phyloP scores from a whole-genome alignment of 2,888 invertebrate species.

The Thymelicus lineola region DNA sequence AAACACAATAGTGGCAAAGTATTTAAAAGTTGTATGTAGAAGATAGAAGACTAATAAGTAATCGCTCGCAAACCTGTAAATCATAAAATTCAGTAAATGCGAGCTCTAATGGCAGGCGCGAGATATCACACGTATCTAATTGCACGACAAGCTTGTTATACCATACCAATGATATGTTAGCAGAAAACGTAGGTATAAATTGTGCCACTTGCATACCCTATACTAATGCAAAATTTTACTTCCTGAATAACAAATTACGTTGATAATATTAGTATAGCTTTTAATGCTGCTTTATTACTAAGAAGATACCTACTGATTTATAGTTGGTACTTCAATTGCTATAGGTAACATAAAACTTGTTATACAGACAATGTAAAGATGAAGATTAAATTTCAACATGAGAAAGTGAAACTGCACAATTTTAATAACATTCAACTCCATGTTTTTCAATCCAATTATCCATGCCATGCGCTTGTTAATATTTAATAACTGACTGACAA shows the following conservation, averaged over 20 bases:
- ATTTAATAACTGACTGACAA: not conserved
- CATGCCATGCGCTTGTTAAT: not conserved
- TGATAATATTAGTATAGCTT: constrained; percentile 46
- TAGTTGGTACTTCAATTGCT: constrained; percentile 3
- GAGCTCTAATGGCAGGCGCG: constrained; percentile 30
- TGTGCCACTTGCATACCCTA: constrained; percentile 50
- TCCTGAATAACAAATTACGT: constrained; percentile 53
- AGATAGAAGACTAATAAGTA: constrained; percentile 13
- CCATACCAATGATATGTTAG: constrained; percentile 43
- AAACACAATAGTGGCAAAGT: too few species aligned
- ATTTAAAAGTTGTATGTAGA: too few species aligned
- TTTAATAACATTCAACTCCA: constrained; percentile 6
- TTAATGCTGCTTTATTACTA: constrained; percentile 29
- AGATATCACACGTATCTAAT: constrained; percentile 48
- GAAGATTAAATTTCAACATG: constrained; percentile 14
- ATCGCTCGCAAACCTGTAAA: constrained; percentile 23
- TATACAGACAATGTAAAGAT: not conserved
- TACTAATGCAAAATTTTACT: constrained; percentile 59
- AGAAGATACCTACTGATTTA: constrained; percentile 14
- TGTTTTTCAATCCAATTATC: not conserved
- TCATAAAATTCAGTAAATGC: constrained; percentile 31
- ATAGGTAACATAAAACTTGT: not conserved
- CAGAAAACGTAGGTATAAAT: constrained; percentile 47
- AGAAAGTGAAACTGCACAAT: constrained; percentile 21
- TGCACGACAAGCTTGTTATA: constrained; percentile 45